Conservation (phyloP, 2,113 vertebrate species). For the Corydoras sp. region DNA sequence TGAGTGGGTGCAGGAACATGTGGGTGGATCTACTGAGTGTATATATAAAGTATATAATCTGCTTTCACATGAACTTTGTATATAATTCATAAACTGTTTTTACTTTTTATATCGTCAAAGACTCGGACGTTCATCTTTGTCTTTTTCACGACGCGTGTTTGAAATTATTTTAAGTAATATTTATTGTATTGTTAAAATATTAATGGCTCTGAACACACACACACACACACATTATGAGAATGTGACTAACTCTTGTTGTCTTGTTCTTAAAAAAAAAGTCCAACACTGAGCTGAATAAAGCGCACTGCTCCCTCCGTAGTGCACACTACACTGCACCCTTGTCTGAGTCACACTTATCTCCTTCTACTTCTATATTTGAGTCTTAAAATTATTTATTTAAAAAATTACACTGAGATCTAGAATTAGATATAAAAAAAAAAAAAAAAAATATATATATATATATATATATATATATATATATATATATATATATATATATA, state of each 20-base stretch:
- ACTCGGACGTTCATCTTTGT: too few relatives aligned
- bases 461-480: too few relatives aligned
- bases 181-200: slow-evolving; percentile 4
- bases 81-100: too few relatives aligned
- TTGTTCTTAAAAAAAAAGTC: too few relatives aligned
- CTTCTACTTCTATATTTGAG: background rate
- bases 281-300: slow-evolving; percentile 11
- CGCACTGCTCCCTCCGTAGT: slow-evolving; percentile 13
- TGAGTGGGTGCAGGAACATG: too few relatives aligned
- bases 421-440: background rate
- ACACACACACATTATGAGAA: slow-evolving; percentile 16
- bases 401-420: slow-evolving; percentile 3
- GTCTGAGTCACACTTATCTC: background rate
- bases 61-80: too few relatives aligned
- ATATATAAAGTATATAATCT: too few relatives aligned
- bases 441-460: too few relatives aligned
- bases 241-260: slow-evolving; percentile 36
- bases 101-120: too few relatives aligned
- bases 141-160: background rate
- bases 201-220: background rate
- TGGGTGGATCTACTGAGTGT: too few relatives aligned
- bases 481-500: too few relatives aligned
- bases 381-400: background rate
- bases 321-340: slow-evolving; percentile 11
- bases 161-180: background rate